Evolutionary conservation across 2,113 vertebrate genomes (phyloP), one percentile per base, ranked within the genome.

Genomic region (Cheirogaleus medius): DNA sequence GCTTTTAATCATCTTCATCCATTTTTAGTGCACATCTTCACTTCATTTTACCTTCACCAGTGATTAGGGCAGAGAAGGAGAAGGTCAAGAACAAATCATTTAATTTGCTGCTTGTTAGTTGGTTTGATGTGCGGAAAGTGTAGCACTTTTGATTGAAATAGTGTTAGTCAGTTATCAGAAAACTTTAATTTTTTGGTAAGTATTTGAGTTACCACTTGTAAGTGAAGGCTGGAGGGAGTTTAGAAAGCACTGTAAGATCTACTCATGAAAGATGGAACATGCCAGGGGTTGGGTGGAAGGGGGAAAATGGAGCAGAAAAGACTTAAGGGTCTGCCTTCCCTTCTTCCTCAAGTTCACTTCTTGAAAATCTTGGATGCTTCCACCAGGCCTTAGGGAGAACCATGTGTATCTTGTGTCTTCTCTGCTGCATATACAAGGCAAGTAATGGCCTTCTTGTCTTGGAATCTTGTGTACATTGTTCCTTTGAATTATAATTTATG

Each of bases 231-330:
- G 20, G 78, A 83, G 29, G 47, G 47, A 85, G 47, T 66, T 73
- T 85, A 5, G 29, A n/a, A 92, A 94, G n/a, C 27, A 82, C 54
- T 71, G 15, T 74, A 34, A 81, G 34, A 32, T 37, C 18, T 14
- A 18, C 42, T 52, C 21, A 1, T 54, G 49, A 74, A 49, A 69
- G 34, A 54, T 8, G 17, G 58, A 44, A 25, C 18, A 25, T 6
- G 9, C 34, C 1, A 64, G n/a, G 14, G 20, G 15, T 60, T 10
- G 71, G 11, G 6, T 63, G 6, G 14, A 49, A 13, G 4, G 14
- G 34, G 9, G 6, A 27, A 6, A 3, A 10, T 4, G 8, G 11
- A 12, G 3, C 6, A 0, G 39, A 23, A n/a, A 60, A 20, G 6
- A 10, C 39, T 12, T 5, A 14, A 21, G 25, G 29, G 14, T 12